These are phyloP conservation scores for Alectoris magna DNA, from an alignment of 2,797 vertebrate genomes.

Conservation along the genomic window DNA sequence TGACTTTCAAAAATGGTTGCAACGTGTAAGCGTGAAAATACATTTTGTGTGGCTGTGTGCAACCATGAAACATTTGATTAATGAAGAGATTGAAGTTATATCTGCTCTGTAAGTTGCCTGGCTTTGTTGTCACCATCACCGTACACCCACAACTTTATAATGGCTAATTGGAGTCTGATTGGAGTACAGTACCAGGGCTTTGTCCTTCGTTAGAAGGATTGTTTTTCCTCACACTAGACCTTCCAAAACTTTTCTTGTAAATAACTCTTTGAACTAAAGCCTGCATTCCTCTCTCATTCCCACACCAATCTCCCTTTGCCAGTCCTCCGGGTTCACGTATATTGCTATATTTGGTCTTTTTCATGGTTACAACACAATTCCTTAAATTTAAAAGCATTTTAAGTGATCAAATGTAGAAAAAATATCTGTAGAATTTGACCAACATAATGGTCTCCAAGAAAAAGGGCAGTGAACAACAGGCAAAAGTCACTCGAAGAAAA, in stretches of 20 bases:
- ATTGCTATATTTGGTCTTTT: slow-evolving; percentile 55
- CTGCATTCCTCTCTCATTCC: slow-evolving; percentile 36
- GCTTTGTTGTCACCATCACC: not conserved
- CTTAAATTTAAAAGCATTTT: slow-evolving; percentile 46
- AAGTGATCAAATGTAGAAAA: slow-evolving; percentile 16
- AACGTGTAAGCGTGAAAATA: slow-evolving; percentile 37
- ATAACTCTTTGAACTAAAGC: slow-evolving; percentile 52
- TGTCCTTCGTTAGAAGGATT: slow-evolving; percentile 12
- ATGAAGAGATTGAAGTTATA: slow-evolving; percentile 45
- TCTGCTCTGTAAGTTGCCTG: not conserved
- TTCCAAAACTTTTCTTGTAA: slow-evolving; percentile 49
- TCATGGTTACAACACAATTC: slow-evolving; percentile 50
- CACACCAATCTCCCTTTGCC: slow-evolving; percentile 47
- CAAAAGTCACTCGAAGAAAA: not conserved
- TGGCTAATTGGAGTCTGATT: not conserved
- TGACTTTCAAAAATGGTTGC: slow-evolving; percentile 52
- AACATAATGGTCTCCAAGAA: slow-evolving; percentile 43
- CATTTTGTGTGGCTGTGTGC: slow-evolving; percentile 32
- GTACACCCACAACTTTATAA: not conserved
- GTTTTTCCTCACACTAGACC: slow-evolving; percentile 44
- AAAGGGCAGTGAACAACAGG: not conserved
- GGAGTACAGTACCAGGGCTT: not conserved
- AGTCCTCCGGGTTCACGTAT: slow-evolving; percentile 32
- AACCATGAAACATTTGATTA: slow-evolving; percentile 43
- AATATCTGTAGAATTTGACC: slow-evolving; percentile 40